Conservation (phyloP, 1,140 invertebrate genomes). For the Papilio polytes region DNA sequence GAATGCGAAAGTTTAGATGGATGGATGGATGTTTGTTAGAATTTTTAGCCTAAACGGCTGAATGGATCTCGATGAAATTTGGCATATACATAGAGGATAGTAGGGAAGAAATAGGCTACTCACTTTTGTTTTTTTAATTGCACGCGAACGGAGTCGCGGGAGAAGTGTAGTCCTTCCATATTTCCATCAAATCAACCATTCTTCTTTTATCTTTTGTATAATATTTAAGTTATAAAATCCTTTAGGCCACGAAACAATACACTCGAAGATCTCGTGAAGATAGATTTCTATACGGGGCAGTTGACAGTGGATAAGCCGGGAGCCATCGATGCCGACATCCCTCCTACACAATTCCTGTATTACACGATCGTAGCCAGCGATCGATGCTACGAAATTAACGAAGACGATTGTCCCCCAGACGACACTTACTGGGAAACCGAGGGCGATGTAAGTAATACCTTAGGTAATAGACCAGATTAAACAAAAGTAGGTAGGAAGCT, state of each 20-base stretch:
- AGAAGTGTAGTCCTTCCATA: too few species aligned
- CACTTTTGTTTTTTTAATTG: too few species aligned
- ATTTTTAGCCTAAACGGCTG: too few species aligned
- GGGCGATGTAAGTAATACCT: slow-evolving; percentile 63
- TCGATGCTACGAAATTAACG: slow-evolving; percentile 57
- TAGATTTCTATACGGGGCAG: slow-evolving; percentile 74
- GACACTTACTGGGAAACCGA: slow-evolving; percentile 55
- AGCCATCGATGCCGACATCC: slow-evolving; percentile 82
- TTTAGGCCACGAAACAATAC: slow-evolving; percentile 70
- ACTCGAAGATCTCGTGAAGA: slow-evolving; percentile 69
- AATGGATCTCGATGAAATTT: too few species aligned
- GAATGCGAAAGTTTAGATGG: too few species aligned
- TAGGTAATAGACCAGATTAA: neutral
- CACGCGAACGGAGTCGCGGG: too few species aligned
- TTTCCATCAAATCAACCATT: too few species aligned
- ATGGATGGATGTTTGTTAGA: too few species aligned
- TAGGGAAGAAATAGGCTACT: too few species aligned
- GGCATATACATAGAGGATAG: too few species aligned
- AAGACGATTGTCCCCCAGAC: slow-evolving; percentile 63
- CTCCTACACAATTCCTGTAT: slow-evolving; percentile 68
- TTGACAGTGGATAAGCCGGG: slow-evolving; percentile 66
- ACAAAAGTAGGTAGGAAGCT: neutral
- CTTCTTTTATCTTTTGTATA: too few species aligned
- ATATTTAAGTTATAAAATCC: slow-evolving; percentile 16
- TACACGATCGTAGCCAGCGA: slow-evolving; percentile 82